These are phyloP conservation scores for Ctenodactylus gundi DNA, from an alignment of 2,113 vertebrate genomes.

Conservation along the genomic window DNA sequence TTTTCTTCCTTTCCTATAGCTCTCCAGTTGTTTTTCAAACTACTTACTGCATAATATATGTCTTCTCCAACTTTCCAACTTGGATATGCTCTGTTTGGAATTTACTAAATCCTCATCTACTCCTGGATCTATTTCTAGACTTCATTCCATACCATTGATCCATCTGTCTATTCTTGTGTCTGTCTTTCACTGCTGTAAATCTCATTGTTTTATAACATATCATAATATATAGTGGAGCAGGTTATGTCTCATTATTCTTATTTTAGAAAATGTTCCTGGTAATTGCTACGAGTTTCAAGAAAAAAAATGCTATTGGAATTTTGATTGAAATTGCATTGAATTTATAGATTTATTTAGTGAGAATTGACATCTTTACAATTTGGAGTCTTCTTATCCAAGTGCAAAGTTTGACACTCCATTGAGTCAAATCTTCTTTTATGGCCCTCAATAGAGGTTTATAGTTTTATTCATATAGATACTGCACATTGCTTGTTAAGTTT, in stretches of 20 bases:
- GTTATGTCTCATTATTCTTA: slow-evolving; percentile 56
- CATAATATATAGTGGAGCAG: slow-evolving; percentile 1
- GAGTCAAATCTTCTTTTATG: slow-evolving; percentile 74
- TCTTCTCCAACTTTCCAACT: slow-evolving; percentile 1
- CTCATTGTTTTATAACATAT: slow-evolving; percentile 23
- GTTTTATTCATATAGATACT: slow-evolving; percentile 65
- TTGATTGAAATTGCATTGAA: slow-evolving; percentile 63
- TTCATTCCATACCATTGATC: neutral
- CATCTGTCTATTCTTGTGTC: neutral
- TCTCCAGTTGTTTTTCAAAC: neutral
- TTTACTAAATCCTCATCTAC: slow-evolving; percentile 35
- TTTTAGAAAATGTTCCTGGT: slow-evolving; percentile 36
- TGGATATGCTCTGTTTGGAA: neutral
- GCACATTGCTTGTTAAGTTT: slow-evolving; percentile 61
- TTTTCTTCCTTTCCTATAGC: neutral
- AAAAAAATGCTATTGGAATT: slow-evolving; percentile 59
- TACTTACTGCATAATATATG: neutral
- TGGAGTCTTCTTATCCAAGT: slow-evolving; percentile 49
- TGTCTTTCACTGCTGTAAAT: slow-evolving; percentile 29
- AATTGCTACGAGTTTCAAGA: slow-evolving; percentile 41
- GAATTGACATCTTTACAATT: slow-evolving; percentile 69
- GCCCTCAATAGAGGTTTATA: slow-evolving; percentile 62
- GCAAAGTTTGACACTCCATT: slow-evolving; percentile 66
- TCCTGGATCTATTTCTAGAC: neutral
- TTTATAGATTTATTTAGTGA: slow-evolving; percentile 70